Conservation (phyloP, 2,797 vertebrate species). For the Smutsia temminckii region DNA sequence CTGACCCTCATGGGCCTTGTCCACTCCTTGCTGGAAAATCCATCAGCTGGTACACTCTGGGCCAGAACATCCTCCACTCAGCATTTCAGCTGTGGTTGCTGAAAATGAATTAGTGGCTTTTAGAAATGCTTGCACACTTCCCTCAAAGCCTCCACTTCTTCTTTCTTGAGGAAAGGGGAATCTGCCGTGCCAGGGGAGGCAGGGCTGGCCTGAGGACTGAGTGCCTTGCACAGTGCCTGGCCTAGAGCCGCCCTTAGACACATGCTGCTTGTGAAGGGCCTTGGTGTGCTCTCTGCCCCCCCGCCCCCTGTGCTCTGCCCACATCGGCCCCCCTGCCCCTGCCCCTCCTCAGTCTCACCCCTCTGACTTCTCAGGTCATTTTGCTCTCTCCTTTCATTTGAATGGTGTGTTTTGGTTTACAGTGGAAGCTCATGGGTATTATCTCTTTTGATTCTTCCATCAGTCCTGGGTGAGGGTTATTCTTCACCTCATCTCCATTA, state of each 20-base stretch:
- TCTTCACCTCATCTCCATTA: neutral
- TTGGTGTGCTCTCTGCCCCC: neutral
- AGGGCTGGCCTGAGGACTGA: neutral
- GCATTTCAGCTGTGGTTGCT: neutral
- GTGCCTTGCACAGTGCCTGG: fast-evolving
- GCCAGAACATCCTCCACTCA: neutral
- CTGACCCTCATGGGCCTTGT: neutral
- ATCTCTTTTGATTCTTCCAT: neutral
- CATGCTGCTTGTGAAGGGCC: fast-evolving
- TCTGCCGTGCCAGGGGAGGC: neutral
- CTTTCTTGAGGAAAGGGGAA: neutral
- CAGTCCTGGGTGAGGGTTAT: neutral
- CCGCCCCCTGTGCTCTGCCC: too few species aligned
- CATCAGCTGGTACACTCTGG: neutral
- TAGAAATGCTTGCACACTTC: neutral
- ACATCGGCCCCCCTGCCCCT: neutral
- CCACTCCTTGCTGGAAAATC: neutral
- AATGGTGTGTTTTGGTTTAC: neutral
- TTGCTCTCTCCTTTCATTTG: neutral
- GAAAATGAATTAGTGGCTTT: neutral
- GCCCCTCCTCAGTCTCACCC: neutral
- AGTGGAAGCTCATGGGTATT: neutral
- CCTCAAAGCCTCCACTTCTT: neutral
- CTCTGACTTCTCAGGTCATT: neutral
- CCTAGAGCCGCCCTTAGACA: neutral